Evolutionary conservation across 2,797 vertebrate species (phyloP).

Genomic region (Hippocampus kuda): DNA sequence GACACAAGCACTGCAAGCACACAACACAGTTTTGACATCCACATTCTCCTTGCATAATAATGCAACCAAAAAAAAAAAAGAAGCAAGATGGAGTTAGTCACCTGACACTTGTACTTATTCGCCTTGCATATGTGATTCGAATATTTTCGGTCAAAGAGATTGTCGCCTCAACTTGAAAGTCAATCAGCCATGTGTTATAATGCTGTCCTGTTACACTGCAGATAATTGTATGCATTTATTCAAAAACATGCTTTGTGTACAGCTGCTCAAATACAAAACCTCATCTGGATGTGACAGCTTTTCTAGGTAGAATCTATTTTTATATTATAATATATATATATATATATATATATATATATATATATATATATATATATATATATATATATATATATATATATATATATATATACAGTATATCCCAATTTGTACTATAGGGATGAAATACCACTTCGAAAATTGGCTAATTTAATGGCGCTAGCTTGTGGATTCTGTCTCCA

Average conservation of each 20-base stretch:
- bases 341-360: too few relatives aligned
- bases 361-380: too few relatives aligned
- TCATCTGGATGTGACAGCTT: constrained; percentile 2
- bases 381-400: too few relatives aligned
- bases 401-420: too few relatives aligned
- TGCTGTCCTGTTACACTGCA: not conserved
- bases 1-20: constrained; percentile 38
- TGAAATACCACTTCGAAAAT: not conserved
- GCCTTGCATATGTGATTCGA: constrained; percentile 33
- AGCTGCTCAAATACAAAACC: not conserved
- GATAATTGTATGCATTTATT: constrained; percentile 4
- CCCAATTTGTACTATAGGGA: too few relatives aligned
- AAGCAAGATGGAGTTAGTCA: constrained; percentile 39
- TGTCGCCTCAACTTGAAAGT: constrained; percentile 15
- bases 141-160: constrained; percentile 12
- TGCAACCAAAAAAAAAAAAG: constrained; percentile 21
- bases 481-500: not conserved
- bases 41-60: constrained; percentile 38
- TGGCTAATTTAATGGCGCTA: not conserved
- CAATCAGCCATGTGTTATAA: constrained; percentile 7
- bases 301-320: not conserved
- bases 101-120: constrained; percentile 26
- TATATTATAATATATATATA: not conserved
- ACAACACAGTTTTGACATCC: constrained; percentile 46
- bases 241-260: constrained; percentile 3